Base-by-base conservation (phyloP, 1,140 invertebrate genomes). In the Antheraea pernyi region DNA sequence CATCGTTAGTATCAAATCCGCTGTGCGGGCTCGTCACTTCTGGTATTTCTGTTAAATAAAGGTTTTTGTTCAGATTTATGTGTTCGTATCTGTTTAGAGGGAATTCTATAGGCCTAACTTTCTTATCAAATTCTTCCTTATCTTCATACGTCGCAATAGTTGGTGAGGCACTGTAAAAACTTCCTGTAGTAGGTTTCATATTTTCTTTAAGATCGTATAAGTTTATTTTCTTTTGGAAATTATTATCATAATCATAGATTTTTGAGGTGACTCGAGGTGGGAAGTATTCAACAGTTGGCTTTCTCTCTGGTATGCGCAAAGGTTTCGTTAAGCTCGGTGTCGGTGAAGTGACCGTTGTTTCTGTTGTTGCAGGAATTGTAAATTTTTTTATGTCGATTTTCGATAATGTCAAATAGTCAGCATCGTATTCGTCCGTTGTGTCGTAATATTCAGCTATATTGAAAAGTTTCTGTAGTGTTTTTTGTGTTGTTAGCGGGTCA, bases 341-440 rank as follows among this genome's bases (percentile, higher is more conserved):
- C 37, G 63, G 61, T 66, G 63, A 63, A 70, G 68, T 69, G 22
- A 59, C 18, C 11, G 48, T 58, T 72, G 73, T 71, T 59, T 42
- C 69, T 19, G 37, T 67, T 61, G 62, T 22, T 11, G 58, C 10
- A n/a, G 82, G 73, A 19, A 73, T 67, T 16, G 84, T 84, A 59
- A 75, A 82, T 68, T 90, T 91, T 62, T 89, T 88, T 3, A 91
- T 69, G 69, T 91, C 89, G 19, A 90, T 80, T 70, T 87, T 87
- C 6, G 86, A 77, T 59, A 85, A 74, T 37, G 74, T 84, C 36
- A 89, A 69, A 67, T 89, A 89, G 10, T 91, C 89, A 11, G 74
- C 67, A 48, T 87, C 86, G 37, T 89, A 88, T 37, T 91, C 85
- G 9, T 88, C 86, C 3, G 76, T 80, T 11, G 76, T 76, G 64